phyloP scores from a whole-genome alignment of 92 coral and sea anemone species.

The Palythoa caribaeorum region DNA sequence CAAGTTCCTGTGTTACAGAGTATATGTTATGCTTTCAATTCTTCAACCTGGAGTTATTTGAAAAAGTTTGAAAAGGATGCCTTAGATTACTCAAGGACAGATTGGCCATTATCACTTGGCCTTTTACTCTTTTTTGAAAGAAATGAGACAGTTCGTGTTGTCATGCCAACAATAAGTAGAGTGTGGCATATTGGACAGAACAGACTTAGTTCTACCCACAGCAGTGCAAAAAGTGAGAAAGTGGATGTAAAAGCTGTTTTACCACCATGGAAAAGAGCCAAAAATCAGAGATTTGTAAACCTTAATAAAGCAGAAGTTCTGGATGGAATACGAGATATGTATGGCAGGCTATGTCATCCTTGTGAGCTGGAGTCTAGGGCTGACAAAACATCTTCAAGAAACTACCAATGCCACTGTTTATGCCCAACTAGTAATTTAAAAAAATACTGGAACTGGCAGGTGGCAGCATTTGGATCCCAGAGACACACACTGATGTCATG shows the following conservation, averaged over 20 bases:
- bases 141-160: slow-evolving; percentile 87
- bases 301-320: slow-evolving; percentile 75
- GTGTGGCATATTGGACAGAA: slow-evolving; percentile 96
- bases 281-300: slow-evolving; percentile 75
- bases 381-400: slow-evolving; percentile 71
- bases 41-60: slow-evolving; percentile 91
- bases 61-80: slow-evolving; percentile 85
- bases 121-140: slow-evolving; percentile 83
- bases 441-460: slow-evolving; percentile 88
- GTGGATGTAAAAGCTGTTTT: slow-evolving; percentile 40
- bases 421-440: slow-evolving; percentile 81
- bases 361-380: slow-evolving; percentile 82
- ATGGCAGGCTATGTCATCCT: slow-evolving; percentile 88
- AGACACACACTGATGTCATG: slow-evolving; percentile 72
- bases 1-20: slow-evolving; percentile 91
- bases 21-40: slow-evolving; percentile 90
- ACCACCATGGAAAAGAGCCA: slow-evolving; percentile 90
- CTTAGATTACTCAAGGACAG: slow-evolving; percentile 77
- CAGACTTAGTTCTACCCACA: slow-evolving; percentile 53
- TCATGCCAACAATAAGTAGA: slow-evolving; percentile 92
- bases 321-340: slow-evolving; percentile 85
- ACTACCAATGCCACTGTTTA: slow-evolving; percentile 74
- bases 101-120: slow-evolving; percentile 92
- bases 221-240: slow-evolving; percentile 28
- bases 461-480: slow-evolving; percentile 79